Evolutionary conservation across 2,113 vertebrate species (phyloP).

Genomic region (Xiphophorus maculatus): DNA sequence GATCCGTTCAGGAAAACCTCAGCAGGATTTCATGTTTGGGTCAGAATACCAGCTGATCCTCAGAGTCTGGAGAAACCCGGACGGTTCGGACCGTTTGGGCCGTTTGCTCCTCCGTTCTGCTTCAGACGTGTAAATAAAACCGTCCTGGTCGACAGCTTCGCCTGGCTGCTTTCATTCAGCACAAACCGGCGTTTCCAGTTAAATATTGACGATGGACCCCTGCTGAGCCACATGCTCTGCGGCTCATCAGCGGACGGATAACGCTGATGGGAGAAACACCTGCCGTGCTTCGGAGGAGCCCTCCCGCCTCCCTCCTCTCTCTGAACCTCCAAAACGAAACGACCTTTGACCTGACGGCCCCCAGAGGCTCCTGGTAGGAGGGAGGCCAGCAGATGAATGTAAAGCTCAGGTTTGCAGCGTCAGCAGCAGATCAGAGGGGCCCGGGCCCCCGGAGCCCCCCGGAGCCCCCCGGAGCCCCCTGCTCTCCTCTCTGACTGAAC

Average conservation of each 20-base stretch:
- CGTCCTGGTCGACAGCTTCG: background rate
- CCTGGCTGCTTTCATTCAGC: background rate
- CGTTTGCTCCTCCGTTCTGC: no score
- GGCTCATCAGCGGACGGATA: constrained; percentile 59
- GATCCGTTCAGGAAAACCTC: no score
- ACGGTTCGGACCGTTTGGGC: no score
- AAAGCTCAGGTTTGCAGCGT: constrained; percentile 52
- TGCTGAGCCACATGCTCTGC: constrained; percentile 63
- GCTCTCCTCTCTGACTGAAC: background rate
- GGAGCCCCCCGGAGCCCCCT: background rate
- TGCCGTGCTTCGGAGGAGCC: constrained; percentile 10
- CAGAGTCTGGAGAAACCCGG: no score
- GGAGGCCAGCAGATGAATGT: constrained; percentile 23
- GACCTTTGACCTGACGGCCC: constrained; percentile 53
- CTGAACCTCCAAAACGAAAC: constrained; percentile 15
- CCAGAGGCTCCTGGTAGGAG: constrained; percentile 6
- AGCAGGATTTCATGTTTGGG: no score
- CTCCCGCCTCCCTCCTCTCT: constrained; percentile 16
- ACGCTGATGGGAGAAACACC: constrained; percentile 69
- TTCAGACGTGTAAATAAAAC: background rate
- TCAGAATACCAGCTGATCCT: background rate
- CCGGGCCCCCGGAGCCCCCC: background rate
- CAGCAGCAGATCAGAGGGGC: constrained; percentile 51
- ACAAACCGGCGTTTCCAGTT: background rate
- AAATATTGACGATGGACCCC: background rate